Base-by-base conservation (phyloP, 2,888 invertebrate species). In the Lasioglossum malachurum region DNA sequence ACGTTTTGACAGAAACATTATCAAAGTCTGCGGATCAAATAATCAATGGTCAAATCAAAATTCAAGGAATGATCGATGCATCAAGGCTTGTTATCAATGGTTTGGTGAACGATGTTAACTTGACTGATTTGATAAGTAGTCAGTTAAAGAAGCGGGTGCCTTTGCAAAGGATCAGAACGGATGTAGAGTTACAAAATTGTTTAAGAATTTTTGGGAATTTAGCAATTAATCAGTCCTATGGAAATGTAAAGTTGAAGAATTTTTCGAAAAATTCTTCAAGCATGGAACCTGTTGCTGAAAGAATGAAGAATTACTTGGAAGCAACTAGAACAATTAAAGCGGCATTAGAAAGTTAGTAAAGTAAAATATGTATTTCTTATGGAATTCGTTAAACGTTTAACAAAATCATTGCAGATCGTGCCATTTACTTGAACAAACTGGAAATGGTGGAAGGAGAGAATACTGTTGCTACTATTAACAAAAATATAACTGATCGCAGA, bases 21-120 rank as follows among this genome's bases (percentile, higher is more conserved):
- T 82, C 95, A 49, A 95, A 94, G 85, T 94, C 94, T 14, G 80
- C 86, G 2, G 92, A 94, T 7, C 96, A 96, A 93, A 92, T 85
- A 38, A 94, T 96, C 41, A 92, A 88, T 12, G 96, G 95, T 14
- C 92, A 86, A 73, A 96, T 96, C 92, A 89, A 69, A 7, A 88
- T 95, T 19, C 81, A 86, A 71, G 93, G 93, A 31, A 85, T 72
- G 3, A 2, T 94, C 0, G 83, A 80, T n/a, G 78, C 89, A 4
- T 83, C 92, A 16, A 72, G 80, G 8, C 76, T 95, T n/a, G 41
- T 84, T 5, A 80, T 91, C 2, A 82, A 91, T 16, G 92, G 93
- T 35, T 41, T 88, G 0, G 80, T 94, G 5, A 95, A 95, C 53
- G 91, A 92, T 14, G 77, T 93, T 4, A 89, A 93, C 67, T 27